phyloP scores from a whole-genome alignment of 2,888 invertebrate species.

The Aplocera efformata region DNA sequence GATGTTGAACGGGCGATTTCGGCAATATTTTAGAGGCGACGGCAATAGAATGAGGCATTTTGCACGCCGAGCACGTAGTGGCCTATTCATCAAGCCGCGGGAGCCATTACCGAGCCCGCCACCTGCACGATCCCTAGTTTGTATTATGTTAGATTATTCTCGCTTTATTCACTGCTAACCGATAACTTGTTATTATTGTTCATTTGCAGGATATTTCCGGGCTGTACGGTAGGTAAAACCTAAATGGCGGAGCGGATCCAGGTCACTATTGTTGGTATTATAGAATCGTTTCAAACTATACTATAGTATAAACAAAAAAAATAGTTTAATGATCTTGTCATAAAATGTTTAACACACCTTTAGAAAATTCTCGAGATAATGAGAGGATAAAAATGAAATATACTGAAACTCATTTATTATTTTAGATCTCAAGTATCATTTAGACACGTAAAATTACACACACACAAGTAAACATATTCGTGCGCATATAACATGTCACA shows the following conservation, averaged over 20 bases:
- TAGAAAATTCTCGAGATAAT: too few relatives aligned
- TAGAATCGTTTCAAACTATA: too few relatives aligned
- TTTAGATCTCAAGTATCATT: too few relatives aligned
- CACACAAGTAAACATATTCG: too few relatives aligned
- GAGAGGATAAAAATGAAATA: too few relatives aligned
- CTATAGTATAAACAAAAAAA: too few relatives aligned
- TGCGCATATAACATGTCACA: too few relatives aligned
- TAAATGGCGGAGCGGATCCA: background rate
- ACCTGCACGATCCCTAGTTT: slow-evolving; percentile 68
- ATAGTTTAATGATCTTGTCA: too few relatives aligned
- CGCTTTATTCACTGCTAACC: slow-evolving; percentile 52
- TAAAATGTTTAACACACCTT: too few relatives aligned
- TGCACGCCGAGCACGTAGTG: slow-evolving; percentile 64
- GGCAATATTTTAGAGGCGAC: slow-evolving; percentile 69
- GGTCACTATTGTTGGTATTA: too few relatives aligned
- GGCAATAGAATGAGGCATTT: slow-evolving; percentile 65
- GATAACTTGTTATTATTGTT: slow-evolving; percentile 48
- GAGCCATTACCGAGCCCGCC: slow-evolving; percentile 67
- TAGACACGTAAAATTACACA: too few relatives aligned
- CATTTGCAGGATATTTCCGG: slow-evolving; percentile 6
- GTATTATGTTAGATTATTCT: slow-evolving; percentile 66
- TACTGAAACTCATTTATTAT: too few relatives aligned
- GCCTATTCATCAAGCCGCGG: slow-evolving; percentile 73
- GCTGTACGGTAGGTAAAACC: slow-evolving; percentile 4
- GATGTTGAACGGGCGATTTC: slow-evolving; percentile 70